phyloP scores from a whole-genome alignment of 1,140 invertebrate species.

The Pseudomyrmex dendroicus region DNA sequence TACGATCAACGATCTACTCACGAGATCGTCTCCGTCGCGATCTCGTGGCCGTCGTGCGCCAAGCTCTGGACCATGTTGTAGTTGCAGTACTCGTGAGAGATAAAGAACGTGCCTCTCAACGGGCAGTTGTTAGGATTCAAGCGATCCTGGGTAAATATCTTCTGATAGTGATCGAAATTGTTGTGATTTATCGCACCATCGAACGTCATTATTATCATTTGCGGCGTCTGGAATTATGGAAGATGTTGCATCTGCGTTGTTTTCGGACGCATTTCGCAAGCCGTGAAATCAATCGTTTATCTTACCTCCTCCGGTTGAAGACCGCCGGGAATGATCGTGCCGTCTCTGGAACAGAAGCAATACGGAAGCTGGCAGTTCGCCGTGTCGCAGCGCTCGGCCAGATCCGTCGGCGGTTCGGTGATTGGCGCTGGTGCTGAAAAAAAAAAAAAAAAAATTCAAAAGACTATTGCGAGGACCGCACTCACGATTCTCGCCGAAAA shows the following conservation, averaged over 20 bases:
- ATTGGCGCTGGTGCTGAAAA: slow-evolving; percentile 90
- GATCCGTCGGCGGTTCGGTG: slow-evolving; percentile 92
- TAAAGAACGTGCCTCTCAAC: slow-evolving; percentile 96
- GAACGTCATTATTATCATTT: slow-evolving; percentile 97
- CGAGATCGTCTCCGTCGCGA: slow-evolving; percentile 95
- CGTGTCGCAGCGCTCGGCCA: slow-evolving; percentile 92
- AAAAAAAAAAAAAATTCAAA: background rate
- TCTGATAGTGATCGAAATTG: slow-evolving; percentile 95
- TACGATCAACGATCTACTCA: slow-evolving; percentile 80
- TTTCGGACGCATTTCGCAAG: background rate
- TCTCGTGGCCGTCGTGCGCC: slow-evolving; percentile 95
- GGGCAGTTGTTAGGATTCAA: slow-evolving; percentile 96
- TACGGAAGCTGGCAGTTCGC: slow-evolving; percentile 93
- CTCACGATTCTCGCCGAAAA: background rate
- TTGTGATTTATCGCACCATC: slow-evolving; percentile 97
- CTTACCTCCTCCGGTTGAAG: slow-evolving; percentile 91
- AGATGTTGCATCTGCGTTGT: background rate
- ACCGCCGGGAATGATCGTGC: slow-evolving; percentile 93
- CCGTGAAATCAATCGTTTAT: background rate
- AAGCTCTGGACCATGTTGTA: slow-evolving; percentile 96
- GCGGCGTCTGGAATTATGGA: slow-evolving; percentile 91
- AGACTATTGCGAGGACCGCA: background rate
- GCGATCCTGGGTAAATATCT: slow-evolving; percentile 92
- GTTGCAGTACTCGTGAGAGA: slow-evolving; percentile 97
- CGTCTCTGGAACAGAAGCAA: slow-evolving; percentile 97